phyloP scores from a whole-genome alignment of 2,888 invertebrate species.

The Coenonympha glycerion region DNA sequence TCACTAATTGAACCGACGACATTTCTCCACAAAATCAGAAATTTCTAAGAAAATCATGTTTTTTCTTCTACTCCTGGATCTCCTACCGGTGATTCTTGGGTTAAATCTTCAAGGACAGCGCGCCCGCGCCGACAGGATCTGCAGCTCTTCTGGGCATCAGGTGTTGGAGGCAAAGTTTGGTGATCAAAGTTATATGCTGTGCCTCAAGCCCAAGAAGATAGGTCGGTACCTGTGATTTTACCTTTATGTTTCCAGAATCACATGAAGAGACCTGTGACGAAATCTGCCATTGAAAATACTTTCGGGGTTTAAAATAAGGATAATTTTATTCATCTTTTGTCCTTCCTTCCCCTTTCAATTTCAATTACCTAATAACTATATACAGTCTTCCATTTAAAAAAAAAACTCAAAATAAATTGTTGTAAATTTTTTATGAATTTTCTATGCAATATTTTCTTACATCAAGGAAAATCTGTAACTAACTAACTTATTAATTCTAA shows the following conservation, averaged over 20 bases:
- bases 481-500: too few relatives aligned
- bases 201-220: slow-evolving; percentile 28
- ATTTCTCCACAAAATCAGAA: too few relatives aligned
- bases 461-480: neutral
- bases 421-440: too few relatives aligned
- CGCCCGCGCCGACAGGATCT: slow-evolving; percentile 25
- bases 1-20: neutral
- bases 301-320: too few relatives aligned
- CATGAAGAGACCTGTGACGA: too few relatives aligned
- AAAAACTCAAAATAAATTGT: too few relatives aligned
- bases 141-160: slow-evolving; percentile 39
- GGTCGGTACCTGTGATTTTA: slow-evolving; percentile 12
- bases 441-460: neutral
- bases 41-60: neutral
- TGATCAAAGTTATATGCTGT: slow-evolving; percentile 48
- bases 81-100: slow-evolving; percentile 10
- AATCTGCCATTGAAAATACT: too few relatives aligned
- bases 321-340: too few relatives aligned
- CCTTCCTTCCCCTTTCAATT: too few relatives aligned
- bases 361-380: too few relatives aligned
- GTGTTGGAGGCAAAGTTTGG: slow-evolving; percentile 51
- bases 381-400: too few relatives aligned
- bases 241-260: too few relatives aligned
- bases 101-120: slow-evolving; percentile 13
- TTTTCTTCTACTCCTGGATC: slow-evolving; percentile 15